Evolutionary conservation across 2,797 vertebrate genomes (phyloP), one percentile per base, ranked within the genome.

Genomic region (Salarias fasciatus): DNA sequence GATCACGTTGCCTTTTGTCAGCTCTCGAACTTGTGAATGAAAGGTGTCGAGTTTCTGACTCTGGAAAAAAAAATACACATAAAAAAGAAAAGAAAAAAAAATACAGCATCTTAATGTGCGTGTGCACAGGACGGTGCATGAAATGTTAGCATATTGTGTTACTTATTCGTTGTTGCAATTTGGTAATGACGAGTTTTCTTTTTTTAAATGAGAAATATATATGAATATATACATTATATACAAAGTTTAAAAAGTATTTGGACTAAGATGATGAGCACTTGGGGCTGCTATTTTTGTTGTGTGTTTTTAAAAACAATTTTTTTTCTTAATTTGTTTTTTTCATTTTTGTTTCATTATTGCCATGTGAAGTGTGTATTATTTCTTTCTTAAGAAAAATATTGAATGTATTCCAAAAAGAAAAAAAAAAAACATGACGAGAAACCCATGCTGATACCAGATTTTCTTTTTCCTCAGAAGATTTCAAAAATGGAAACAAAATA

Each of bases 361-460:
- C 91, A 92, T 92, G 91, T 93, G 91, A 93, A 93, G 92, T 92
- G 86, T 89, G 86, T 88, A 75, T 86, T 85, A 66, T 81, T 92
- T 89, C 62, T 92, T 92, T 89, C 77, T 91, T 89, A 86, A 90
- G 85, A 93, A 92, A n/a, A 93, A 91, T 79, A 85, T 92, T 94
- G 91, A 94, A 94, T 94, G 91, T 94, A 93, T 94, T 93, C 91
- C 90, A 91, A 92, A 45, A 92, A 92, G 92, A 91, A n/a, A n/a
- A n/a, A n/a, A 24, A 24, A 24, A 35, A 35, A 35, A 35, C n/a
- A 89, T 69, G 72, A 88, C 84, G 89, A 88, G 83, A 87, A 88
- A 91, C 76, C 79, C 80, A 71, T 90, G 86, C 85, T 90, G 89
- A 92, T 89, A 90, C 75, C 80, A 83, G 89, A 87, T 85, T 63